Conservation (phyloP, 2,113 vertebrate species). For the Struthio camelus region DNA sequence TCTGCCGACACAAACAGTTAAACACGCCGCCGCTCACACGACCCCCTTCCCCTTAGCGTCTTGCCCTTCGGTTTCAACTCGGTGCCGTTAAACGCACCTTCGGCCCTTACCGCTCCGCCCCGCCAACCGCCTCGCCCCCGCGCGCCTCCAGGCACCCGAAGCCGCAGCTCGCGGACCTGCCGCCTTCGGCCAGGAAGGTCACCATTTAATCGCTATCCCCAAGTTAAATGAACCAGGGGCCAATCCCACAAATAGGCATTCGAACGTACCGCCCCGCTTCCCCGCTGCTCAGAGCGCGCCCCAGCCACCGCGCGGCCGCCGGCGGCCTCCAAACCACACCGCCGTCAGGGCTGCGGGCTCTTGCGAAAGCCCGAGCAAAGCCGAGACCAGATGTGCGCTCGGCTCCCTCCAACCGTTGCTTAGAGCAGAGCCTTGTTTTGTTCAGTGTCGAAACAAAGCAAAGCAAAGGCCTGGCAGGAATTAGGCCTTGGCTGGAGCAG, state of each 20-base stretch:
- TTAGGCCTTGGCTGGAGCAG: neutral
- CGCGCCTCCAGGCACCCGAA: no score
- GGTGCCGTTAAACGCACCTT: neutral
- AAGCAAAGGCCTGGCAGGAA: neutral
- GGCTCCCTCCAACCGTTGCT: constrained; percentile 14
- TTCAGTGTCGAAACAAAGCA: neutral
- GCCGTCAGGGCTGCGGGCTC: constrained; percentile 16
- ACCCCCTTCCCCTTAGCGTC: neutral
- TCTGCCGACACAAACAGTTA: neutral
- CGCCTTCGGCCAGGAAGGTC: neutral
- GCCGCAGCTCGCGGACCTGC: neutral
- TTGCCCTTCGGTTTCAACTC: neutral
- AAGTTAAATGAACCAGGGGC: constrained; percentile 5
- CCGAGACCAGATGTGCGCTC: constrained; percentile 36
- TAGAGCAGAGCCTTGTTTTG: constrained; percentile 12
- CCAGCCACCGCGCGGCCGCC: neutral
- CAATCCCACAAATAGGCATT: no score
- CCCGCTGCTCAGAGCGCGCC: constrained; percentile 25
- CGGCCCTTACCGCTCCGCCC: no score
- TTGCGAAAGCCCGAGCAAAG: constrained; percentile 18
- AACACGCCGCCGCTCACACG: neutral
- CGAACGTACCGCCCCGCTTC: no score
- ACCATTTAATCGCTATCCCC: neutral
- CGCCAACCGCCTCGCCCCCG: no score
- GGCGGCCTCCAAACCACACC: constrained; percentile 19